Conservation (phyloP, 2,888 invertebrate species). For the Ecliptopera silaceata region DNA sequence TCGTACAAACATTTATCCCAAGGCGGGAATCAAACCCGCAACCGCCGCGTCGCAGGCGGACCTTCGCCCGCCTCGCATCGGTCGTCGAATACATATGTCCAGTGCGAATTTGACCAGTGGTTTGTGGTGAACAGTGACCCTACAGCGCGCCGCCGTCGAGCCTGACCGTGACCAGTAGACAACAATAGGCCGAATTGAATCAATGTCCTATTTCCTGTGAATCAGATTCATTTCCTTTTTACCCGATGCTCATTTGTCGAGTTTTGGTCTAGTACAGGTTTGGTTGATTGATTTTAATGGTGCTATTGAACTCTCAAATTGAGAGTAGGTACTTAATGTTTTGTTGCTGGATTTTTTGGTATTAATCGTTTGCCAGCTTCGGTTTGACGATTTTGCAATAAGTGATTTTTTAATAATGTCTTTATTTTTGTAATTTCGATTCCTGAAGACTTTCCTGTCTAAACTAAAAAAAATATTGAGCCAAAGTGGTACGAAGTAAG, state of each 20-base stretch:
- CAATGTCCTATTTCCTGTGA: constrained; percentile 80
- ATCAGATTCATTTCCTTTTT: constrained; percentile 81
- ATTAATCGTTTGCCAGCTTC: background rate
- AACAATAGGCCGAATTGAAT: constrained; percentile 72
- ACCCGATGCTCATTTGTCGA: constrained; percentile 75
- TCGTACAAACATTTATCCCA: too few relatives aligned
- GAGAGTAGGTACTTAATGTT: constrained; percentile 9
- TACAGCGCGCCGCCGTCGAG: constrained; percentile 47
- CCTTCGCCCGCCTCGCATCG: too few relatives aligned
- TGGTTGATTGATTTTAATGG: constrained; percentile 69
- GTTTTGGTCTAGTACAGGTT: constrained; percentile 58
- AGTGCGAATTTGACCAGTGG: background rate
- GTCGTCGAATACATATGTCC: too few relatives aligned
- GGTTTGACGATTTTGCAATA: too few relatives aligned
- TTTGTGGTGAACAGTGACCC: background rate
- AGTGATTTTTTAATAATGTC: too few relatives aligned
- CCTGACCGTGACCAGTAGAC: constrained; percentile 60
- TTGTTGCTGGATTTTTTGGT: background rate
- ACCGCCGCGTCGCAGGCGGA: too few relatives aligned
- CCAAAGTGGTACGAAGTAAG: too few relatives aligned
- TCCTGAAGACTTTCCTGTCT: too few relatives aligned
- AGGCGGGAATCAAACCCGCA: too few relatives aligned
- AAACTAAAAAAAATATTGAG: too few relatives aligned
- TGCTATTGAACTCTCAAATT: constrained; percentile 41
- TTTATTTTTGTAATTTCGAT: too few relatives aligned